Conservation (phyloP, 2,888 invertebrate genomes). For the Drosophila paramelanica region DNA sequence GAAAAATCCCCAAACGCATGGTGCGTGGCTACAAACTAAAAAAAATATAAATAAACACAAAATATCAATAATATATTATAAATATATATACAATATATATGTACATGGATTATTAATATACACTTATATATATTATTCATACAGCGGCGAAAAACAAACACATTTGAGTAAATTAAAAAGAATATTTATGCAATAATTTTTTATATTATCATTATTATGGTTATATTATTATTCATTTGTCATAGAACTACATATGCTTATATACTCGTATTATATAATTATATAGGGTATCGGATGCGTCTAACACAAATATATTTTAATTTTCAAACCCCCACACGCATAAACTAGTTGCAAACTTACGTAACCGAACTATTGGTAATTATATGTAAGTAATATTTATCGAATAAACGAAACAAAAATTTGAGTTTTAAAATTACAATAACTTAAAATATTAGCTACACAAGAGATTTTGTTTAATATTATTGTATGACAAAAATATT, state of each 20-base stretch:
- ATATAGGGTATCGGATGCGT: neutral
- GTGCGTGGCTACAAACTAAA: conserved; percentile 31
- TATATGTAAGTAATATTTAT: conserved; percentile 62
- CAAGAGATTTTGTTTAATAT: conserved; percentile 53
- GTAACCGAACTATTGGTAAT: conserved; percentile 21
- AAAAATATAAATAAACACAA: conserved; percentile 15
- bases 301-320: conserved; percentile 9
- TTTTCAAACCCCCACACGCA: conserved; percentile 15
- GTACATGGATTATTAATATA: conserved; percentile 19
- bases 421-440: conserved; percentile 70
- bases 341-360: conserved; percentile 25
- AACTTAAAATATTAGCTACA: conserved; percentile 19
- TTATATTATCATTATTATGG: conserved; percentile 13
- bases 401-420: conserved; percentile 59
- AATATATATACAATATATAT: conserved; percentile 31
- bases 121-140: conserved; percentile 1
- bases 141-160: conserved; percentile 22
- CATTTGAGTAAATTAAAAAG: conserved; percentile 27
- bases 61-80: conserved; percentile 67
- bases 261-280: conserved; percentile 16
- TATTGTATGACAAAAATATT: conserved; percentile 42
- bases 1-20: conserved; percentile 62
- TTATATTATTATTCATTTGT: conserved; percentile 14
- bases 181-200: conserved; percentile 35
- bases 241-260: neutral